phyloP scores from a whole-genome alignment of 2,888 invertebrate genomes.

The Mylabris sibirica region DNA sequence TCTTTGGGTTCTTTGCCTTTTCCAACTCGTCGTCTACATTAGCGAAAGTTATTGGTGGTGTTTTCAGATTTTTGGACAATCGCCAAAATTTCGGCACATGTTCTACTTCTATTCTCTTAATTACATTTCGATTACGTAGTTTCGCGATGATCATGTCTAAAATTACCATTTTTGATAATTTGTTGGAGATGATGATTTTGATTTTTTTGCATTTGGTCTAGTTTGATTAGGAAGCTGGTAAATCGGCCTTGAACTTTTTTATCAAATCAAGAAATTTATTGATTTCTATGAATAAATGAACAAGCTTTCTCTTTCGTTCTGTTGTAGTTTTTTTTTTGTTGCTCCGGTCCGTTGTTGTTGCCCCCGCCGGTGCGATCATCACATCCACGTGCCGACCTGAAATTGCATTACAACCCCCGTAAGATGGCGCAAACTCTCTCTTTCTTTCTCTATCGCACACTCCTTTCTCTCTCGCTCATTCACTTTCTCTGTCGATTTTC shows the following conservation, averaged over 20 bases:
- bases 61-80: constrained; percentile 8
- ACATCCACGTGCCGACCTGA: constrained; percentile 7
- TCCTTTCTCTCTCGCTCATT: neutral
- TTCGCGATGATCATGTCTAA: too few species aligned
- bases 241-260: constrained; percentile 9
- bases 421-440: constrained; percentile 7
- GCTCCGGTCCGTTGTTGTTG: neutral
- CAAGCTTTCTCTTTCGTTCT: constrained; percentile 3
- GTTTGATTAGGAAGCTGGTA: neutral
- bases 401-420: constrained; percentile 9
- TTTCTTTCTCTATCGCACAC: neutral
- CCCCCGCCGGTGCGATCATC: neutral
- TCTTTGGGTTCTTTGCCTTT: neutral
- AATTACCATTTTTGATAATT: neutral
- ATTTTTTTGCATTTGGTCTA: neutral
- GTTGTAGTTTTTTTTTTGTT: neutral
- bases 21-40: neutral
- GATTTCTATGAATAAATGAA: constrained; percentile 11
- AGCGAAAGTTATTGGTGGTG: constrained; percentile 10
- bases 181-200: neutral
- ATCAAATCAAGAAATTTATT: constrained; percentile 9
- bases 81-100: constrained; percentile 18
- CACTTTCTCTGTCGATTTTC: neutral
- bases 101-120: neutral
- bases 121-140: neutral